Base-by-base conservation (phyloP, 2,888 invertebrate species). In the Chrysodeixis includens region DNA sequence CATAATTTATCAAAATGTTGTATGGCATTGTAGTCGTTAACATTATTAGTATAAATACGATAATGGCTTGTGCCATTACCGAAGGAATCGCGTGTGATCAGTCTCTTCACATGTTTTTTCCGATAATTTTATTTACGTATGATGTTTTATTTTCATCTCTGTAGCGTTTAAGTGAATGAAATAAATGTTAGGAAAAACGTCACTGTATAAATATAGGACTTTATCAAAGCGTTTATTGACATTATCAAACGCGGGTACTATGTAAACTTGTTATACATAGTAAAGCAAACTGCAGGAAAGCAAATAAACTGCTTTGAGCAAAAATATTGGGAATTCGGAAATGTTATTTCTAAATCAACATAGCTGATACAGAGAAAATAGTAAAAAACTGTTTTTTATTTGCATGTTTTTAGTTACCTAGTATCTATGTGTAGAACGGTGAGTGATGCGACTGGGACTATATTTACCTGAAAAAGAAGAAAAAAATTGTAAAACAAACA, bases 11-110 rank as follows among this genome's bases (percentile, higher is more conserved):
- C 70, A 75, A 66, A 63, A 77, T 69, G 54, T 64, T 56, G 60
- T 68, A 68, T 49, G 56, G 63, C 53, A 75, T 71, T 73, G 71
- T 68, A 64, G 49, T 6, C 69, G 54, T 68, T 75, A 71, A 75
- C 75, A 75, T 62, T 55, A 20, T 73, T 69, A 40, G 69, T 44
- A 66, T 77, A 78, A 68, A 76, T 78, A 67, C 62, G 61, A 79
- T 71, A 77, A 79, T 79, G 67, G 73, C 65, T 51, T 76, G 53
- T 60, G 72, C 67, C 73, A 68, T 79, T 77, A 75, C 55, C 56
- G 52, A 44, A 64, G 69, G 67, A 62, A 60, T 79, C 68, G 67
- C 74, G 61, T 71, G 63, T 49, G 67, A 62, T 60, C 30, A 30
- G 54, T 62, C 66, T 67, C 30, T 54, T 30, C 62, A 40, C n/a